Conservation (phyloP, 1,140 invertebrate species). For the Sesamia nonagrioides region DNA sequence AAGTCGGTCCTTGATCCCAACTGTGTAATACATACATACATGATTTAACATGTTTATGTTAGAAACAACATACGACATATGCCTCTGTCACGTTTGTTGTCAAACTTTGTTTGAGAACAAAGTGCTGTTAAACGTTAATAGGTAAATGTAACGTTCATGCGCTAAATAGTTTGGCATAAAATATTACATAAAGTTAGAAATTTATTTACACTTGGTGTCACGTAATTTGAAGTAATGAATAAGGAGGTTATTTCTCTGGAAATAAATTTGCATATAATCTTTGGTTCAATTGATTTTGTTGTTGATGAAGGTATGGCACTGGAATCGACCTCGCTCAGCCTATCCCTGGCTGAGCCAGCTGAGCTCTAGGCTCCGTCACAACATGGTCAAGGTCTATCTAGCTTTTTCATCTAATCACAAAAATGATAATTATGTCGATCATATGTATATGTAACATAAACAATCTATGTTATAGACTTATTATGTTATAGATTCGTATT, state of each 20-base stretch:
- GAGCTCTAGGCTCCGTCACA: too few species aligned
- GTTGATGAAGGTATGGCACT: too few species aligned
- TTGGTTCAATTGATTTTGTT: too few species aligned
- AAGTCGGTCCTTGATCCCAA: conserved; percentile 21
- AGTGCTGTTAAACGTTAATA: not conserved
- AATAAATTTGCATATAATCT: too few species aligned
- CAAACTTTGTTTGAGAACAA: not conserved
- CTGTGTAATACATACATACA: conserved; percentile 21
- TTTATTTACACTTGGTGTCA: not conserved
- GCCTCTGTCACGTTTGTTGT: not conserved
- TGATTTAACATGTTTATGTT: conserved; percentile 23
- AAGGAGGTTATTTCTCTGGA: not conserved
- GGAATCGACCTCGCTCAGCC: too few species aligned
- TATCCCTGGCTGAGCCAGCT: too few species aligned
- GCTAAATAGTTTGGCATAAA: not conserved
- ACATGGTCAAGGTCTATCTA: too few species aligned
- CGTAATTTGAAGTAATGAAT: not conserved
- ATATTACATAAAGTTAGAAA: conserved; percentile 26
- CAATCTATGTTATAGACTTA: too few species aligned
- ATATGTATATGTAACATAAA: too few species aligned
- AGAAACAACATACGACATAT: not conserved
- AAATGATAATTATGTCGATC: too few species aligned
- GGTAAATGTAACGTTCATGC: conserved; percentile 4
- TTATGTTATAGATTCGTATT: too few species aligned
- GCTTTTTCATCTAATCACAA: too few species aligned